phyloP scores from a whole-genome alignment of 2,888 invertebrate species.

The Rhorus exstirpatorius region DNA sequence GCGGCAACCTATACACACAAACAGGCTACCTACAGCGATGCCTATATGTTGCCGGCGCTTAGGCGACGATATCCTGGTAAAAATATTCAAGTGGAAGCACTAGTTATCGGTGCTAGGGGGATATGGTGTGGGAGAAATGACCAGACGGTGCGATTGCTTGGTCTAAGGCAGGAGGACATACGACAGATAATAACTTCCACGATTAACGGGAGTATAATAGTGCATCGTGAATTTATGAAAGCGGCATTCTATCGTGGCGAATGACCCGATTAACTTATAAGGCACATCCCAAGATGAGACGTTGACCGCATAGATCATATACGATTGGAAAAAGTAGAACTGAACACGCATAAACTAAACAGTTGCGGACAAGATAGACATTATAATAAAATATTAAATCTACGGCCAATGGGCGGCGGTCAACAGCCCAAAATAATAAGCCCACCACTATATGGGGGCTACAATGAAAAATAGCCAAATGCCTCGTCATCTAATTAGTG shows the following conservation, averaged over 20 bases:
- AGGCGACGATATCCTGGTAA: not conserved
- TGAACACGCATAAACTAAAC: too few relatives aligned
- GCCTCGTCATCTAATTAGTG: slow-evolving; percentile 12
- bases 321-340: too few relatives aligned
- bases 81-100: not conserved
- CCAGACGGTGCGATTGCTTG: not conserved
- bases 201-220: not conserved
- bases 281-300: too few relatives aligned
- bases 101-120: not conserved
- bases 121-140: not conserved
- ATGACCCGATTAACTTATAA: too few relatives aligned
- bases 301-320: too few relatives aligned
- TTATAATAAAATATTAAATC: too few relatives aligned
- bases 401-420: too few relatives aligned
- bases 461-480: not conserved
- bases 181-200: not conserved
- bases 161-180: not conserved
- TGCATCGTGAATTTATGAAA: not conserved
- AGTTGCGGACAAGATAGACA: too few relatives aligned
- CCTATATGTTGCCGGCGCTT: not conserved
- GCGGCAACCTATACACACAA: not conserved
- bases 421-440: too few relatives aligned
- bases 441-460: too few relatives aligned
- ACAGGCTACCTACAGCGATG: not conserved
- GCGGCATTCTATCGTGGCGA: not conserved